These are phyloP conservation scores for Megaceryle maxima DNA, from an alignment of 2,113 vertebrate genomes.

Conservation along the genomic window DNA sequence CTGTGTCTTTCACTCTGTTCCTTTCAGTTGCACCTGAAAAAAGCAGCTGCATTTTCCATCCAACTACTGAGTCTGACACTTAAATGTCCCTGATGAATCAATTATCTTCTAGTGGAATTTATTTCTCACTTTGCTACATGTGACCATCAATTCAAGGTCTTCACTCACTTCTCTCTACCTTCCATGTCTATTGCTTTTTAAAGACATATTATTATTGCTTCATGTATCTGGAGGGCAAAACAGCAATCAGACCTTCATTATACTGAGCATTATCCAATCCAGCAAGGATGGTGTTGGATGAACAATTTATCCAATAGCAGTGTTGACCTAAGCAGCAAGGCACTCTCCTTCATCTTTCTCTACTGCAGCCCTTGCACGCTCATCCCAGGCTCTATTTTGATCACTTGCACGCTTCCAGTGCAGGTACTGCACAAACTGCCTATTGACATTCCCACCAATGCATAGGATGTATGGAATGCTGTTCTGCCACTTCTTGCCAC, in stretches of 20 bases:
- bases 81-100: slow-evolving; percentile 5
- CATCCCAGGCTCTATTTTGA: not conserved
- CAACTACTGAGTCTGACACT: not conserved
- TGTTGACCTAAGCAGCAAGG: not conserved
- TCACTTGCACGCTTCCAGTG: not conserved
- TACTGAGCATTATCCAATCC: not conserved
- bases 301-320: not conserved
- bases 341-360: not conserved
- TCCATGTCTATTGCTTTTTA: not conserved
- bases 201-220: not conserved
- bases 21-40: not conserved
- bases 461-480: not conserved
- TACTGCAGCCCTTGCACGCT: not conserved
- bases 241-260: not conserved
- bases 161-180: not conserved
- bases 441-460: not conserved
- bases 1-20: not conserved
- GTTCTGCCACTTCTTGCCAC: not conserved
- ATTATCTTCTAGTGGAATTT: slow-evolving; percentile 22
- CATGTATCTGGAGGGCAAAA: not conserved
- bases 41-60: not conserved
- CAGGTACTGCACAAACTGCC: not conserved
- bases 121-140: not conserved
- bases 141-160: not conserved
- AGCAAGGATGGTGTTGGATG: not conserved